Conservation (phyloP, 2,888 invertebrate species). For the Tipula vernalis region DNA sequence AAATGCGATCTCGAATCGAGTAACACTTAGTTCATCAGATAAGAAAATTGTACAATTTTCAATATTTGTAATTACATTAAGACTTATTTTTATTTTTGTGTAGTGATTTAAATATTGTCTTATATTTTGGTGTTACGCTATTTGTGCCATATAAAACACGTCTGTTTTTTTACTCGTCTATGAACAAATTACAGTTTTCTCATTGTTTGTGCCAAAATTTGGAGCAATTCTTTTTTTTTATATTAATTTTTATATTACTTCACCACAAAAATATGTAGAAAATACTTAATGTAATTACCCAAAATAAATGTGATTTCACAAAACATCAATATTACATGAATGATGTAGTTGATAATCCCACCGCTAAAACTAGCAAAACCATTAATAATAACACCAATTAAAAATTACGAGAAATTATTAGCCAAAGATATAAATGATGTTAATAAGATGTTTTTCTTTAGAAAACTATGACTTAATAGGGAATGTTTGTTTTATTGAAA, state of each 20-base stretch:
- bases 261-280: neutral
- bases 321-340: neutral
- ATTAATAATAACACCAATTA: neutral
- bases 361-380: neutral
- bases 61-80: neutral
- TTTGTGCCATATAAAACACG: neutral
- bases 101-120: neutral
- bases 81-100: neutral
- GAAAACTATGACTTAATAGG: neutral
- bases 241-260: neutral
- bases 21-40: neutral
- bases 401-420: neutral
- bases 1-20: neutral
- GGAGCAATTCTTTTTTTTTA: neutral
- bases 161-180: neutral
- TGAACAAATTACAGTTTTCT: neutral
- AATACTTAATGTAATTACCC: neutral
- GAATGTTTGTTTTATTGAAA: neutral
- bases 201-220: neutral
- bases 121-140: neutral
- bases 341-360: neutral
- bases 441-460: neutral
- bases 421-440: neutral
- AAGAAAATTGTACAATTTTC: too few relatives aligned
- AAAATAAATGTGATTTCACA: neutral